Base-by-base conservation (phyloP, 2,797 vertebrate species). In the Epinephelus malabaricus region DNA sequence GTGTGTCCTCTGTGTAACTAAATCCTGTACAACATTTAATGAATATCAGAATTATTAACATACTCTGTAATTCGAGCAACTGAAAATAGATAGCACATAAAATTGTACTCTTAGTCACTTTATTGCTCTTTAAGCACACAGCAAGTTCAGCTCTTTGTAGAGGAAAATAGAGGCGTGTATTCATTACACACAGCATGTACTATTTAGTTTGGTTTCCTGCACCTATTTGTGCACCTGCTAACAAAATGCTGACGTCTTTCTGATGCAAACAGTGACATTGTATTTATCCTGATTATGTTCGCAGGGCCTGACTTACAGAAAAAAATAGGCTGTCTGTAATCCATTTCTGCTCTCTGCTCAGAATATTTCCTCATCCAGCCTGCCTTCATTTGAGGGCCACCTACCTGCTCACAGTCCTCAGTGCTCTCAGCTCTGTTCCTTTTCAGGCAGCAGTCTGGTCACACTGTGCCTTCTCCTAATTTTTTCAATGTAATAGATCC, bases 401-500 rank as follows among this genome's bases (percentile, higher is more conserved):
- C 86, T 96, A 96, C 95, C 95, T 96, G 93, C 83, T 90, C 81
- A 76, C 82, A 79, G 90, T 92, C 87, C 87, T 88, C 85, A 56
- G 81, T 72, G 68, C 84, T 91, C 80, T 90, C 86, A 82, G 84
- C 86, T 84, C 81, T 80, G 88, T 80, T 90, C 85, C 51, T 88
- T 93, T 81, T 88, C 90, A 94, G 79, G 82, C 79, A 84, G 88
- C 79, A 89, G 76, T 89, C 86, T 92, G 89, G 76, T 85, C 89
- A 87, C 90, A 69, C 89, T 92, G 88, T 90, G 90, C 81, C 86
- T 86, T 87, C 87, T 86, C 73, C 89, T 78, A 87, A 87, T 90
- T 90, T 92, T 92, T 84, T 87, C 81, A 83, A 69, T 84, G 95
- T 94, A 95, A 96, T 95, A 95, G 94, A 96, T 95, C 93, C 94